Conservation (phyloP, 2,888 invertebrate genomes). For the Cryptophagus acutangulus region DNA sequence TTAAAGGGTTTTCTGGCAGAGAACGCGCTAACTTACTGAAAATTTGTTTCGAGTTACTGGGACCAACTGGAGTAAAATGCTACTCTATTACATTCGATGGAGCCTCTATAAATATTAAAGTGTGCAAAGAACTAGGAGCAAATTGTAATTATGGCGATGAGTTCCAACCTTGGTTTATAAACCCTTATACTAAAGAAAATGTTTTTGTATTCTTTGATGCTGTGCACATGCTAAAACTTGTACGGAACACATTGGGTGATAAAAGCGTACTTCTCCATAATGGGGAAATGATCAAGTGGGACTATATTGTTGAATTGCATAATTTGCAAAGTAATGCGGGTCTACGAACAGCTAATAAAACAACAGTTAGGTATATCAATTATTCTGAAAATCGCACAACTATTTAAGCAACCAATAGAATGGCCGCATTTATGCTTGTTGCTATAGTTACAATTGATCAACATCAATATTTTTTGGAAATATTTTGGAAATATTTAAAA, state of each 20-base stretch:
- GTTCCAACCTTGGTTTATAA: conserved; percentile 10
- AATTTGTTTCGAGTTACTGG: conserved; percentile 13
- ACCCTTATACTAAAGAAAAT: conserved; percentile 14
- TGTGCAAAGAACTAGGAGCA: conserved; percentile 17
- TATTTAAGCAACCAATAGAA: no score
- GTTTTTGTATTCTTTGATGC: conserved; percentile 14
- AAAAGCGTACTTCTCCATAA: conserved; percentile 1
- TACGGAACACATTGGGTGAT: conserved; percentile 12
- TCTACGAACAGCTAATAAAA: no score
- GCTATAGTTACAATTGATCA: no score
- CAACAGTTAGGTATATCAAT: no score
- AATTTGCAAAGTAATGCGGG: no score
- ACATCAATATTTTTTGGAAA: no score
- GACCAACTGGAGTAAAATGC: conserved; percentile 12
- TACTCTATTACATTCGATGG: conserved; percentile 14
- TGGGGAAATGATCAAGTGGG: background rate
- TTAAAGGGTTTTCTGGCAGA: conserved; percentile 12
- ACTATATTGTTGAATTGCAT: background rate
- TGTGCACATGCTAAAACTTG: conserved; percentile 14
- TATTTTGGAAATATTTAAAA: no score
- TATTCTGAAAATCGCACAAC: no score
- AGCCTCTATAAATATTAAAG: conserved; percentile 9
- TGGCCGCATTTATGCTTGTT: no score
- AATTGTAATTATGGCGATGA: conserved; percentile 10
- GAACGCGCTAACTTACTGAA: conserved; percentile 14